These are phyloP conservation scores for Caenorhabditis panamensis DNA, from an alignment of 2,888 invertebrate species.

Conservation along the genomic window DNA sequence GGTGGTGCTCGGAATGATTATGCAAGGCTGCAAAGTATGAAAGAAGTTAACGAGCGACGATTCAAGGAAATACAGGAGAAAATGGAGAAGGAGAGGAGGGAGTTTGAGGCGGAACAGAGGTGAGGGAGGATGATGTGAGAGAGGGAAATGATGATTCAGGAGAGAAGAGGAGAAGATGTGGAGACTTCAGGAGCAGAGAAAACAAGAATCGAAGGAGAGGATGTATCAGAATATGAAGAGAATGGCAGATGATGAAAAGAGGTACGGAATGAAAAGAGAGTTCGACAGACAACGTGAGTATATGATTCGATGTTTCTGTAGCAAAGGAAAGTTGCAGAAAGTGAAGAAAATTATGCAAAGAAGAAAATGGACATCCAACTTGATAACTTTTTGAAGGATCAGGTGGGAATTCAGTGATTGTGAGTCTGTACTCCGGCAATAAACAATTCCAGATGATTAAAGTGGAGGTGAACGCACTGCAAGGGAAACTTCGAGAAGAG, in stretches of 20 bases:
- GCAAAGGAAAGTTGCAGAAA: neutral
- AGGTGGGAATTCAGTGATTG: neutral
- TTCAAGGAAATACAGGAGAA: neutral
- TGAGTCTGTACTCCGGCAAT: neutral
- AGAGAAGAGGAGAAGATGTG: constrained; percentile 4
- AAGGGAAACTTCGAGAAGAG: neutral
- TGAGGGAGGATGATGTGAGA: neutral
- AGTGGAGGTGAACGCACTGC: neutral
- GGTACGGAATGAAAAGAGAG: neutral
- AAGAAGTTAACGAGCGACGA: neutral
- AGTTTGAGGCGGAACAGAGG: neutral
- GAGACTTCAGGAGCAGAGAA: neutral
- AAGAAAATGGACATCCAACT: neutral
- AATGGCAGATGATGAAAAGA: neutral
- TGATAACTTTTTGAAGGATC: neutral
- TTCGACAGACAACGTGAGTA: neutral
- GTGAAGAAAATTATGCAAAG: neutral
- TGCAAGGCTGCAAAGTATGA: neutral
- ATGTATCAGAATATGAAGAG: neutral
- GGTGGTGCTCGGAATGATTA: neutral
- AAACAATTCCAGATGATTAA: constrained; percentile 1
- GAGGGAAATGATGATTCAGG: neutral
- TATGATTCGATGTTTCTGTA: neutral
- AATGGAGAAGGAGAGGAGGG: neutral
- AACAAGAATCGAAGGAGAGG: neutral